Evolutionary conservation across 30 jellyfish, hydroid and myxozoan species (phyloP).

Genomic region (Hydractinia symbiolongicarpus): DNA sequence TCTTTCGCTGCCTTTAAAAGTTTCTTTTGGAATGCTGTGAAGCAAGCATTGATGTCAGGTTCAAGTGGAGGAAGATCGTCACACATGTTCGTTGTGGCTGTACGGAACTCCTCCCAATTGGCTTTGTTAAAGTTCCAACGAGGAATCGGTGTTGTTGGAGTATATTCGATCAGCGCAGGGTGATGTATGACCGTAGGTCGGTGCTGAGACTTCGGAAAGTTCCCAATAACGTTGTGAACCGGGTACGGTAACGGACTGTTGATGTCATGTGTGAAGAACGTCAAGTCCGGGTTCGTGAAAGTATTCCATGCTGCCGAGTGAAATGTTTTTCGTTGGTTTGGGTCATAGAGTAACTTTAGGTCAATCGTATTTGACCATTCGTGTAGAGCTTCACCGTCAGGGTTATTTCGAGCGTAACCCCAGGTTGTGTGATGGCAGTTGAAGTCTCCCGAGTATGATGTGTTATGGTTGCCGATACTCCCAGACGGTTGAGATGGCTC

Average conservation of each 20-base stretch:
- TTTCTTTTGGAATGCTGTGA: slow-evolving; percentile 1
- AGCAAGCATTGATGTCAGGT: neutral
- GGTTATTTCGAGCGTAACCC: too few species aligned
- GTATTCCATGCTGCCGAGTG: slow-evolving; percentile 14
- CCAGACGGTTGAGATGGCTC: too few species aligned
- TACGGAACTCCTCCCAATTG: neutral
- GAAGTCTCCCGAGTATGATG: slow-evolving; percentile 17
- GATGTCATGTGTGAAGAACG: slow-evolving; percentile 30
- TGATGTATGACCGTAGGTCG: neutral
- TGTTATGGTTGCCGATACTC: too few species aligned
- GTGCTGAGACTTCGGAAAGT: slow-evolving; percentile 8
- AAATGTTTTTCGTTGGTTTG: slow-evolving; percentile 13
- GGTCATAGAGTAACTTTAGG: too few species aligned
- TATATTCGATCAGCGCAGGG: slow-evolving; percentile 9
- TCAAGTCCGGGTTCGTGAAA: slow-evolving; percentile 19
- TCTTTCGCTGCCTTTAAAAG: neutral
- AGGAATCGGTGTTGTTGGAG: slow-evolving; percentile 8
- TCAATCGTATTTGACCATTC: too few species aligned
- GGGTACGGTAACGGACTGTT: slow-evolving; percentile 4
- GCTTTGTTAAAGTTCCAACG: slow-evolving; percentile 16
- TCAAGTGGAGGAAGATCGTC: too few species aligned
- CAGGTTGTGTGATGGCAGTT: slow-evolving; percentile 23
- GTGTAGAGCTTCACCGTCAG: too few species aligned
- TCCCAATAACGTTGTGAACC: neutral
- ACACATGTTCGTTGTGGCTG: slow-evolving; percentile 16